These are phyloP conservation scores for Alosa sapidissima DNA, from an alignment of 2,797 vertebrate species.

Conservation along the genomic window DNA sequence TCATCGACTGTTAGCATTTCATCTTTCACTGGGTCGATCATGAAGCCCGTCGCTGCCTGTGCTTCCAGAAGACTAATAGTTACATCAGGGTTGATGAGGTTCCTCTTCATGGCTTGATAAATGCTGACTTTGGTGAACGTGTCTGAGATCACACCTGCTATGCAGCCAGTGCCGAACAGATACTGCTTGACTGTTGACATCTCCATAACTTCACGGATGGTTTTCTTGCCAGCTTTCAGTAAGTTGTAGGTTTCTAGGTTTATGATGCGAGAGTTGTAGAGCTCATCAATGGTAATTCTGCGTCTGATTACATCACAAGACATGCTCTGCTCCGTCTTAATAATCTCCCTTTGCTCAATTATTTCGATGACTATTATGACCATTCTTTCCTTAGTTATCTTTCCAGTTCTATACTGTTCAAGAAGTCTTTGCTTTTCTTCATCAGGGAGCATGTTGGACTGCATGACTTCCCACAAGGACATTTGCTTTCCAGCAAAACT, in stretches of 20 bases:
- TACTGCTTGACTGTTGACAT: constrained; percentile 80
- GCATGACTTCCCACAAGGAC: constrained; percentile 90
- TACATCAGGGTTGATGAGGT: constrained; percentile 81
- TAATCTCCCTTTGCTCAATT: constrained; percentile 87
- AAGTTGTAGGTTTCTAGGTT: constrained; percentile 85
- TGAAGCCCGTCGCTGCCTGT: constrained; percentile 94
- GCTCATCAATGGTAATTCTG: constrained; percentile 87
- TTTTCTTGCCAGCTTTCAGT: constrained; percentile 87
- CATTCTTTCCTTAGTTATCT: constrained; percentile 92
- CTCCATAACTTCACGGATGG: constrained; percentile 85
- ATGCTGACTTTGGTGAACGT: constrained; percentile 81
- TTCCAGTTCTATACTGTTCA: constrained; percentile 87
- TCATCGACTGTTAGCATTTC: constrained; percentile 92
- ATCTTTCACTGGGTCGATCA: constrained; percentile 86
- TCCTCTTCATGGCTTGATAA: constrained; percentile 91
- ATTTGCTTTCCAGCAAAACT: constrained; percentile 78
- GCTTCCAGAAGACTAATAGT: constrained; percentile 88
- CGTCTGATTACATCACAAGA: constrained; percentile 88
- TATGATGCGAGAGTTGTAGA: constrained; percentile 88
- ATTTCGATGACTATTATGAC: constrained; percentile 96
- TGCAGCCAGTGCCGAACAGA: constrained; percentile 88
- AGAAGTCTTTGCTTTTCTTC: constrained; percentile 83
- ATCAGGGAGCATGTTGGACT: constrained; percentile 86
- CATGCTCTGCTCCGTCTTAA: constrained; percentile 78
- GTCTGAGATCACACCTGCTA: constrained; percentile 87